phyloP scores from a whole-genome alignment of 2,888 invertebrate species.

The Stenoptilia bipunctidactyla region DNA sequence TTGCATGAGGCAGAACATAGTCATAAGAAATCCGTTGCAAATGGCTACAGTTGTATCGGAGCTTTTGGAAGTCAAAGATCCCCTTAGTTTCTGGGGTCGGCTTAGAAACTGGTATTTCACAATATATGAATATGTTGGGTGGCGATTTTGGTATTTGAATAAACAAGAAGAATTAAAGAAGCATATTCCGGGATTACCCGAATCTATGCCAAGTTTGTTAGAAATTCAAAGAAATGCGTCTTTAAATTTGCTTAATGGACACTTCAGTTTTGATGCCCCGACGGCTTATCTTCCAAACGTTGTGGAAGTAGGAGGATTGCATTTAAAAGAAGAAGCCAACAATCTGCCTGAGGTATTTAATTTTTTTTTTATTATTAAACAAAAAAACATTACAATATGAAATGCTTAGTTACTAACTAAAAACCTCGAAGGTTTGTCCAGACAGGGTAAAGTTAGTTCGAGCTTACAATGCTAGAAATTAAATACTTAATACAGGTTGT shows the following conservation, averaged over 20 bases:
- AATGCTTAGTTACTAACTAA: too few species aligned
- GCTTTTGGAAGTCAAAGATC: slow-evolving; percentile 43
- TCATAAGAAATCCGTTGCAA: slow-evolving; percentile 47
- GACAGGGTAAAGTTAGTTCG: too few species aligned
- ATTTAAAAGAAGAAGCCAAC: slow-evolving; percentile 39
- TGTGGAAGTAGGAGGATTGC: slow-evolving; percentile 70
- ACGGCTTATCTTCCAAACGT: slow-evolving; percentile 66
- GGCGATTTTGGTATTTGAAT: slow-evolving; percentile 44
- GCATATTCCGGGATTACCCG: slow-evolving; percentile 37
- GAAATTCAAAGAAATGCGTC: slow-evolving; percentile 49
- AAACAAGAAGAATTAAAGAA: slow-evolving; percentile 43
- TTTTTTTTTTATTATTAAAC: too few species aligned
- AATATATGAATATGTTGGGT: slow-evolving; percentile 46
- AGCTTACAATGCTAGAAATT: too few species aligned
- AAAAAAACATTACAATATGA: too few species aligned
- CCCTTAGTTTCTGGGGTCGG: slow-evolving; percentile 64
- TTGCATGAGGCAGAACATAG: slow-evolving; percentile 50
- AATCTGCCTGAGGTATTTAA: slow-evolving; percentile 45
- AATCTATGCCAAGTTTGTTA: slow-evolving; percentile 44
- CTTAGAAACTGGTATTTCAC: slow-evolving; percentile 58
- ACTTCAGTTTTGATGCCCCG: slow-evolving; percentile 57
- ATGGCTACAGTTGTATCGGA: slow-evolving; percentile 43
- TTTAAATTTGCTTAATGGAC: slow-evolving; percentile 56
- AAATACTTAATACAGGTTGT: too few species aligned
- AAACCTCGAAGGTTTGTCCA: too few species aligned